phyloP scores from a whole-genome alignment of 2,113 vertebrate genomes.

The Epinephelus lanceolatus region DNA sequence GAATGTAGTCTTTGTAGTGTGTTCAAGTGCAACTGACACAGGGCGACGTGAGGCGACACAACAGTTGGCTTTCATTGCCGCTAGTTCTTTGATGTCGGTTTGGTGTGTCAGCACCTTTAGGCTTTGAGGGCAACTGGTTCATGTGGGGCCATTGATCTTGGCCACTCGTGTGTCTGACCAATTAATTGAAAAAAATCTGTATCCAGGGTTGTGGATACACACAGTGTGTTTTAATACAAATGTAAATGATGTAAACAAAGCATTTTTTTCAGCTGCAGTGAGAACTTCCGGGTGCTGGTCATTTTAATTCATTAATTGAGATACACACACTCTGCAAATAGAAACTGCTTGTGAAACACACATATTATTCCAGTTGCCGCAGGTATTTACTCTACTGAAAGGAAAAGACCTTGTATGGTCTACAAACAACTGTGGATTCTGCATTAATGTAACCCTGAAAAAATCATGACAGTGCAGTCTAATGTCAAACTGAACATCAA shows the following conservation, averaged over 20 bases:
- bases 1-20: too few species aligned
- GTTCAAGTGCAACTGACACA: too few species aligned
- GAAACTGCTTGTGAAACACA: not conserved
- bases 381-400: not conserved
- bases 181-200: too few species aligned
- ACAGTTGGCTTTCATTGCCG: too few species aligned
- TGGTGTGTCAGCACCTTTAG: too few species aligned
- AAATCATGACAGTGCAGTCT: too few species aligned
- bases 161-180: not conserved
- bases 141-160: not conserved
- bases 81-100: too few species aligned
- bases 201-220: not conserved
- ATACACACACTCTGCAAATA: not conserved
- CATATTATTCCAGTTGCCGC: not conserved
- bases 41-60: too few species aligned
- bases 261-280: not conserved
- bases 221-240: not conserved
- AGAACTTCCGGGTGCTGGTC: not conserved
- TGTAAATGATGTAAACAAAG: not conserved
- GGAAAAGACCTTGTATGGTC: not conserved
- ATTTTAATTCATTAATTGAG: conserved; percentile 8
- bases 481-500: too few species aligned
- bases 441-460: too few species aligned
- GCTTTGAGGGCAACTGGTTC: not conserved
- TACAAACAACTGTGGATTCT: not conserved